phyloP scores from a whole-genome alignment of 2,888 invertebrate species.

The Anodontia alba region DNA sequence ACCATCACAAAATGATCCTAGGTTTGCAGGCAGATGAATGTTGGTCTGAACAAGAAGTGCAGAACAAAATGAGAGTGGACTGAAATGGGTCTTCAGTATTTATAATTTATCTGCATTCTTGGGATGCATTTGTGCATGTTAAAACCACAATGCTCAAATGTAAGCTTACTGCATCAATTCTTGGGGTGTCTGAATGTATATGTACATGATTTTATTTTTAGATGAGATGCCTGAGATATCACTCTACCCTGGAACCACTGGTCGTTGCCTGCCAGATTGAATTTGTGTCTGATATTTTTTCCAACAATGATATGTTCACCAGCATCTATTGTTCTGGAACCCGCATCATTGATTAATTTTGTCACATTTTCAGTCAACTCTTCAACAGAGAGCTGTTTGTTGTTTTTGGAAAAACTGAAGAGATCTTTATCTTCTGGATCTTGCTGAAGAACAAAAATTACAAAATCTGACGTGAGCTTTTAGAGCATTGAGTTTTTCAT shows the following conservation, averaged over 20 bases:
- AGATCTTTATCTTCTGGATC: not conserved
- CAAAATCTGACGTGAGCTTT: not conserved
- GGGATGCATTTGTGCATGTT: too few species aligned
- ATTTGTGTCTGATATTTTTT: not conserved
- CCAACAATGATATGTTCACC: not conserved
- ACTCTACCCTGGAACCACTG: conserved; percentile 7
- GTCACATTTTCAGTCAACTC: not conserved
- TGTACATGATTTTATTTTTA: too few species aligned
- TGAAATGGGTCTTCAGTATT: too few species aligned
- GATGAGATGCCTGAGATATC: not conserved
- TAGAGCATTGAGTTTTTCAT: not conserved
- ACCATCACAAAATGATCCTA: too few species aligned
- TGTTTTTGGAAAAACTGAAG: not conserved
- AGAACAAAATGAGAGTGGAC: too few species aligned
- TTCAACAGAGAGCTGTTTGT: not conserved
- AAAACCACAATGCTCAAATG: too few species aligned
- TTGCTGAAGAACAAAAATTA: not conserved
- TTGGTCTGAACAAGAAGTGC: too few species aligned
- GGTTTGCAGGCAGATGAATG: too few species aligned
- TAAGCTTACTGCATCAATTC: too few species aligned
- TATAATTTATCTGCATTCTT: too few species aligned
- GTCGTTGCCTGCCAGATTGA: not conserved
- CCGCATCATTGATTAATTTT: not conserved
- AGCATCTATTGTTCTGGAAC: not conserved
- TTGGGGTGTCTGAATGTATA: too few species aligned